Conservation (phyloP, 2,113 vertebrate genomes). For the Bufo gargarizans region DNA sequence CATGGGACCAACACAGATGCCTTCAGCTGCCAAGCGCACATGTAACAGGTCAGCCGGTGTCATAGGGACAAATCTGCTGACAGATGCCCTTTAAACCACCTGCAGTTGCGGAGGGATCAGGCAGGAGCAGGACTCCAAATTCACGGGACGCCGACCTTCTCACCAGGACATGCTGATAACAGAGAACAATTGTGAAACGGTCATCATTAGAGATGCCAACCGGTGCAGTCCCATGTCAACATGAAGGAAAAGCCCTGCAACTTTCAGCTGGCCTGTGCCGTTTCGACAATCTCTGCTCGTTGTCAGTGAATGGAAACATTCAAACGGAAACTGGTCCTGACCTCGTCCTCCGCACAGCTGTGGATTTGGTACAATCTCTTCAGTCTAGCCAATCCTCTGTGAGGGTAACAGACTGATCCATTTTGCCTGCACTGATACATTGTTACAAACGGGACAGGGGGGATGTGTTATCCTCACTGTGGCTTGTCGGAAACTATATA, state of each 20-base stretch:
- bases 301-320: not conserved
- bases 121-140: too few relatives aligned
- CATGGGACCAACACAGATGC: too few relatives aligned
- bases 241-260: not conserved
- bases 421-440: too few relatives aligned
- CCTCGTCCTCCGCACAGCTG: not conserved
- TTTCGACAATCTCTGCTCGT: not conserved
- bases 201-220: too few relatives aligned
- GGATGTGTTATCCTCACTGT: not conserved
- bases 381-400: not conserved
- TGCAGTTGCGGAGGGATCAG: too few relatives aligned
- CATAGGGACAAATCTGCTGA: too few relatives aligned
- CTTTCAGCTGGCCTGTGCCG: too few relatives aligned
- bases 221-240: not conserved
- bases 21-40: too few relatives aligned
- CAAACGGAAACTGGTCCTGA: not conserved
- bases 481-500: not conserved
- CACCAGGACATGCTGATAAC: not conserved
- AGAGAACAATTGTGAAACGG: not conserved
- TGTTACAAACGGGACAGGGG: not conserved
- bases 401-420: not conserved
- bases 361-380: not conserved
- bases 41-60: too few relatives aligned
- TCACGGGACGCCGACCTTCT: too few relatives aligned
- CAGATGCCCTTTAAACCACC: too few relatives aligned